A percentile compares a stretch with the other conserved stretches of the same genome.
phyloP scores from a whole-genome alignment of 2,888 invertebrate species.

The Nineta flava region DNA sequence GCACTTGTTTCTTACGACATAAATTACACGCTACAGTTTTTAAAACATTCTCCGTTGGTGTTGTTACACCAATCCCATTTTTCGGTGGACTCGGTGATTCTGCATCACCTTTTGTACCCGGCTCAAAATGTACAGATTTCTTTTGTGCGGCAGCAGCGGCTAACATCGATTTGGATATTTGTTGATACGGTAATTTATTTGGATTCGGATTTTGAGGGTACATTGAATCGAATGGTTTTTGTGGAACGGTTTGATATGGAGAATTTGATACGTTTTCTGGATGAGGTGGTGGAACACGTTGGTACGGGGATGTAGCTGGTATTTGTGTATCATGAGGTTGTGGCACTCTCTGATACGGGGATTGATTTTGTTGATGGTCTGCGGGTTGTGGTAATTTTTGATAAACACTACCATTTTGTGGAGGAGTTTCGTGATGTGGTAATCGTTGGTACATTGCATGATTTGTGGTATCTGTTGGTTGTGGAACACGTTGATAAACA shows the following conservation, averaged over 20 bases:
- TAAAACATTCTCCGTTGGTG: slow-evolving; percentile 19
- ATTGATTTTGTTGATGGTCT: not conserved
- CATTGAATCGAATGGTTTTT: slow-evolving; percentile 20
- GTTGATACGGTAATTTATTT: slow-evolving; percentile 22
- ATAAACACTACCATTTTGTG: slow-evolving; percentile 10
- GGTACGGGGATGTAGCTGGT: slow-evolving; percentile 12
- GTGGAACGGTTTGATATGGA: slow-evolving; percentile 20
- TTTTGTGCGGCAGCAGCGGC: slow-evolving; percentile 40
- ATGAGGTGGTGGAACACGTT: slow-evolving; percentile 12
- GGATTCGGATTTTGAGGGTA: slow-evolving; percentile 18
- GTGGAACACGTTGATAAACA: slow-evolving; percentile 12
- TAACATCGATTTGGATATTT: slow-evolving; percentile 21
- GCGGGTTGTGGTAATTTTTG: slow-evolving; percentile 13
- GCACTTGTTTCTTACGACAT: slow-evolving; percentile 71
- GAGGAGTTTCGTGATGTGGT: slow-evolving; percentile 3
- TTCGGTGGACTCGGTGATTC: slow-evolving; percentile 33
- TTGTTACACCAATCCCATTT: slow-evolving; percentile 24
- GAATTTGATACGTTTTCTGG: slow-evolving; percentile 3
- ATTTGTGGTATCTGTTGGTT: slow-evolving; percentile 6
- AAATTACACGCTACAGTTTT: slow-evolving; percentile 64
- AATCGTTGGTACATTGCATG: slow-evolving; percentile 15
- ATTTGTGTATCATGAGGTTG: slow-evolving; percentile 7
- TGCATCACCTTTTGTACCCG: slow-evolving; percentile 50
- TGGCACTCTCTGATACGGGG: slow-evolving; percentile 9
- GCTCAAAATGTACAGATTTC: slow-evolving; percentile 56